These are phyloP conservation scores for Chrysotoxum bicinctum DNA, from an alignment of 2,888 invertebrate genomes.

Conservation along the genomic window DNA sequence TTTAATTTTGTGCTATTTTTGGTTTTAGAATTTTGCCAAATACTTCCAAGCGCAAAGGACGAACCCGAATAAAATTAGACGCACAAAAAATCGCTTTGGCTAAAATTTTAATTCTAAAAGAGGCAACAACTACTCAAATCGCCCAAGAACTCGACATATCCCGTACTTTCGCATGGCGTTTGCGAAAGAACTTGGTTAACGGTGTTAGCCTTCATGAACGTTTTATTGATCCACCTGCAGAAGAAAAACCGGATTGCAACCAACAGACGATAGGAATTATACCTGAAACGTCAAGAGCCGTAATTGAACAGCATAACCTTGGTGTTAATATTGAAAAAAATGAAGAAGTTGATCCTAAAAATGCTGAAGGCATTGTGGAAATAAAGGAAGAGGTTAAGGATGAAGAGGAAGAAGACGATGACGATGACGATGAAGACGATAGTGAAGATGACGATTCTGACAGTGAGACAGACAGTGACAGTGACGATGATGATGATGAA, in stretches of 20 bases:
- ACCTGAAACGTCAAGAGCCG: conserved; percentile 23
- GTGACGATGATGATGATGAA: conserved; percentile 30
- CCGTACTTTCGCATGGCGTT: conserved; percentile 80
- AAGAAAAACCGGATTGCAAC: conserved; percentile 73
- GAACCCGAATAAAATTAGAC: conserved; percentile 80
- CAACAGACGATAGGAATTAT: neutral
- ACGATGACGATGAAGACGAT: conserved; percentile 58
- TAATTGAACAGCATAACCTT: conserved; percentile 38
- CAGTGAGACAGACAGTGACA: conserved; percentile 56
- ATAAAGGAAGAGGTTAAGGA: conserved; percentile 56
- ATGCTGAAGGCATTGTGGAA: conserved; percentile 14
- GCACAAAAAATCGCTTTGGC: conserved; percentile 80
- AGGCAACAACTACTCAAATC: conserved; percentile 80
- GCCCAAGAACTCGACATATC: conserved; percentile 80
- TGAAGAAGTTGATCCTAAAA: conserved; percentile 47
- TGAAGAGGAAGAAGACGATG: conserved; percentile 50
- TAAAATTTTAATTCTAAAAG: conserved; percentile 79
- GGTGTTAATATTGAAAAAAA: conserved; percentile 69
- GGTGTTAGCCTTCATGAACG: conserved; percentile 80
- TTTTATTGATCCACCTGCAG: conserved; percentile 77
- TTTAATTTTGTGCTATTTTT: conserved; percentile 4
- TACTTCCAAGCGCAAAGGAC: conserved; percentile 78
- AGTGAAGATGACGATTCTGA: conserved; percentile 63
- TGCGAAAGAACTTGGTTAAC: conserved; percentile 80
- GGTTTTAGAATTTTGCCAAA: conserved; percentile 72